These are phyloP conservation scores for Pseudanteris insignis DNA, from an alignment of 2,888 invertebrate genomes.

Conservation along the genomic window DNA sequence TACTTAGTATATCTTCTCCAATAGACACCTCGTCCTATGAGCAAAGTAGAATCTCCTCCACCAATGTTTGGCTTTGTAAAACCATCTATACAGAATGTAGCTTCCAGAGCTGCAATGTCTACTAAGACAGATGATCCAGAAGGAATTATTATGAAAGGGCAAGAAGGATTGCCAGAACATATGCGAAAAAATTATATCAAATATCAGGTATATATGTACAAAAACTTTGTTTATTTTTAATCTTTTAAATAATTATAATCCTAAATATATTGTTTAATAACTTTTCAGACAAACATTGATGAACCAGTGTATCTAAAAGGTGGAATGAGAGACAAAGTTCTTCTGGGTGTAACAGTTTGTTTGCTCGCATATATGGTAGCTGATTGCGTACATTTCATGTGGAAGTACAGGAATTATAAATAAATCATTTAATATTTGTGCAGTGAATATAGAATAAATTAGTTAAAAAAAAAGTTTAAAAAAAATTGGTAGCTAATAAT, in stretches of 20 bases:
- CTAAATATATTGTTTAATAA: constrained; percentile 1
- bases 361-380: constrained; percentile 2
- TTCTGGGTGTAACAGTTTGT: constrained; percentile 19
- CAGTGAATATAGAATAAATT: too few relatives aligned
- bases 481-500: too few relatives aligned
- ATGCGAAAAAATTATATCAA: constrained; percentile 2
- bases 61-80: constrained; percentile 38
- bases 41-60: constrained; percentile 39
- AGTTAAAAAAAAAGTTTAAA: too few relatives aligned
- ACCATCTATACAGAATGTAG: background rate
- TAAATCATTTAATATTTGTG: background rate
- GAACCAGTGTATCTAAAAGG: constrained; percentile 28
- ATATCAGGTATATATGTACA: constrained; percentile 5
- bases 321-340: constrained; percentile 27
- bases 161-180: constrained; percentile 4
- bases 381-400: background rate
- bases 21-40: constrained; percentile 4
- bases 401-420: background rate
- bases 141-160: constrained; percentile 6
- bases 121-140: background rate
- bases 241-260: too few relatives aligned
- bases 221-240: background rate
- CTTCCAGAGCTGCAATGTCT: background rate
- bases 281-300: constrained; percentile 20
- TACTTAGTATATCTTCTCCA: background rate